Evolutionary conservation across 2,113 vertebrate species (phyloP), one percentile per base, ranked within the genome.

Genomic region (Holacanthus passer): DNA sequence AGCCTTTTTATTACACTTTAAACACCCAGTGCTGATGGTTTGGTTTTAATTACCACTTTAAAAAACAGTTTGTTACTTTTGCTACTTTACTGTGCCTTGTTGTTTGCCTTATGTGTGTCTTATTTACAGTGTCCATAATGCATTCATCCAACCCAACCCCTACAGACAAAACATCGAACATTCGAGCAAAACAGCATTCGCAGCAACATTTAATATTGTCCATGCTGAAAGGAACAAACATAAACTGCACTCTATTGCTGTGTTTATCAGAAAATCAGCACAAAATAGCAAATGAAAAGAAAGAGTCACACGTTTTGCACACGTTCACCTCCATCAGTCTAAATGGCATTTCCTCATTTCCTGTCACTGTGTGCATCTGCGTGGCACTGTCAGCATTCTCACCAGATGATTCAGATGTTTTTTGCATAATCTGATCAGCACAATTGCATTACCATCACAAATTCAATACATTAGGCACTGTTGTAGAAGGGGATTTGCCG

Each of bases 391-490:
- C 88, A 84, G 85, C 83, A 66, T 79, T 81, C 82, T 82, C 29
- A 48, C 72, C 82, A 74, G 82, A 92, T 87, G 88, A 95, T 92
- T 94, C 90, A 85, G 81, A 86, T 52, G 71, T 80, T 91, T 83
- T 88, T 89, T 88, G 76, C 89, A 91, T 93, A 94, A 95, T 93
- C 87, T 87, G 87, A 95, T 95, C 91, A 92, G 77, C 59, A 32
- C 85, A 94, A 95, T 94, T 86, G 87, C 89, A 94, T 95, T 94
- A 95, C 45, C 66, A 50, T 79, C 60, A 65, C 82, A 91, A 95
- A 95, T 90, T 87, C 69, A 92, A 95, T 95, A 90, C 82, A 85
- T 88, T 86, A 83, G 53, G 43, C 7, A 32, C 78, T 81, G 77
- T 81, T 82, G 84, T 77, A 64, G 35, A 71, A 70, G 62, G 53